Percentiles rank a stretch among this genome's conserved stretches.
Evolutionary conservation across 1,140 invertebrate genomes (phyloP).

Genomic region (Lerema accius): DNA sequence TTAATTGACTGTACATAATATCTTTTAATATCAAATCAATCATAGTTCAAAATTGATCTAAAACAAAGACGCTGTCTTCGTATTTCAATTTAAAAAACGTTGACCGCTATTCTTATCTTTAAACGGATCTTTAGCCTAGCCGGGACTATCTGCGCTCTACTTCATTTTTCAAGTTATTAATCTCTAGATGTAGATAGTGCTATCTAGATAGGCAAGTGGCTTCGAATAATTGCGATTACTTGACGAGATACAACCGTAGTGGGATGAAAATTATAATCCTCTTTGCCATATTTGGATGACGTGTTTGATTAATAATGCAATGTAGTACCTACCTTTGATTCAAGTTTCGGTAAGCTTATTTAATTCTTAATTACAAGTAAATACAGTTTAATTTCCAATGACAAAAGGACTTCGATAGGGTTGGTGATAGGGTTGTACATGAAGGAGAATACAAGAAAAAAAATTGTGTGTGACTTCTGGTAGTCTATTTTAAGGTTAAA

Average conservation of each 20-base stretch:
- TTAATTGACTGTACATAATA: too few species aligned
- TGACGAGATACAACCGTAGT: conserved; percentile 26
- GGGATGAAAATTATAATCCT: conserved; percentile 43
- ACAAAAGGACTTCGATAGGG: neutral
- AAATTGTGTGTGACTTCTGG: too few species aligned
- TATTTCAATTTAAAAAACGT: neutral
- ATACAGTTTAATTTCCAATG: conserved; percentile 20
- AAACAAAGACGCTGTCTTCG: neutral
- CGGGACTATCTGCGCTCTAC: conserved; percentile 5
- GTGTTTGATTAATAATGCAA: conserved; percentile 43
- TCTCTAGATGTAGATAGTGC: conserved; percentile 25
- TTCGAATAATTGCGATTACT: conserved; percentile 23
- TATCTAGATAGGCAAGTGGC: conserved; percentile 25
- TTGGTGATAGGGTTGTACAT: conserved; percentile 21
- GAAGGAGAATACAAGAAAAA: neutral
- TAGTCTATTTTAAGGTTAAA: too few species aligned
- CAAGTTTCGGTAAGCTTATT: conserved; percentile 9
- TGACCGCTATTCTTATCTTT: conserved; percentile 10
- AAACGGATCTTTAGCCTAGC: conserved; percentile 11
- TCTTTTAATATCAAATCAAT: too few species aligned
- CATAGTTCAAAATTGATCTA: too few species aligned
- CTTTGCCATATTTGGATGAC: conserved; percentile 43
- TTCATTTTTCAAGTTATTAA: conserved; percentile 33
- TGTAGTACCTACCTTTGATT: conserved; percentile 10
- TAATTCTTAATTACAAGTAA: neutral